phyloP scores from a whole-genome alignment of 2,113 vertebrate species.

The Perca schrenkii region DNA sequence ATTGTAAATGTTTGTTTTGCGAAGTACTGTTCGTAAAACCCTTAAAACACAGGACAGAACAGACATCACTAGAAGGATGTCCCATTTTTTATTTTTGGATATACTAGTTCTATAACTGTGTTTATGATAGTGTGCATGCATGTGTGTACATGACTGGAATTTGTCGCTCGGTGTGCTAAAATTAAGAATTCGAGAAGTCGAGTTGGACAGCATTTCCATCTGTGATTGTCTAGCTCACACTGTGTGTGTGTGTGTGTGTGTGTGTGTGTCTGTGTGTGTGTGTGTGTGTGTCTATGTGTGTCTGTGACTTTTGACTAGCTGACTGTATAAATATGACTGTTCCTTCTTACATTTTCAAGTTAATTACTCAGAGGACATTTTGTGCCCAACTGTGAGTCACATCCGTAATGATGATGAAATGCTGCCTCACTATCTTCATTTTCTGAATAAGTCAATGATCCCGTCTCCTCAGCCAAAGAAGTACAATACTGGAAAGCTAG shows the following conservation, averaged over 20 bases:
- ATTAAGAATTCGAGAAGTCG: neutral
- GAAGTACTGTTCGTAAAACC: neutral
- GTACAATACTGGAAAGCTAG: constrained; percentile 30
- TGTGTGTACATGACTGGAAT: neutral
- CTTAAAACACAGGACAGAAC: neutral
- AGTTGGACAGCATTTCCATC: neutral
- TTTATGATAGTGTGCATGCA: neutral
- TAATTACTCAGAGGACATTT: constrained; percentile 62
- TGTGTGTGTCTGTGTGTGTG: neutral
- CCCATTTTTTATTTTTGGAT: neutral
- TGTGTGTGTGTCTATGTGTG: neutral
- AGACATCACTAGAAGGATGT: neutral
- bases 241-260: neutral
- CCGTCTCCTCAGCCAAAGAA: constrained; percentile 19
- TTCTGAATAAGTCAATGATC: constrained; percentile 61
- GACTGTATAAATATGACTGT: constrained; percentile 47
- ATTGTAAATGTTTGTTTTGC: neutral
- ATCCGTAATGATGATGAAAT: constrained; percentile 46
- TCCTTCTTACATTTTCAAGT: constrained; percentile 46
- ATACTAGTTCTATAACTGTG: neutral
- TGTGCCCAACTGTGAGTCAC: constrained; percentile 62
- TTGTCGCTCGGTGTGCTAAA: neutral
- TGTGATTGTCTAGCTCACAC: constrained; percentile 13
- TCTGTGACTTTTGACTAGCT: constrained; percentile 10
- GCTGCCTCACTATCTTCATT: constrained; percentile 27